Evolutionary conservation across 2,113 vertebrate species (phyloP), one percentile per base, ranked within the genome.

Genomic region (Anarrhichthys ocellatus): DNA sequence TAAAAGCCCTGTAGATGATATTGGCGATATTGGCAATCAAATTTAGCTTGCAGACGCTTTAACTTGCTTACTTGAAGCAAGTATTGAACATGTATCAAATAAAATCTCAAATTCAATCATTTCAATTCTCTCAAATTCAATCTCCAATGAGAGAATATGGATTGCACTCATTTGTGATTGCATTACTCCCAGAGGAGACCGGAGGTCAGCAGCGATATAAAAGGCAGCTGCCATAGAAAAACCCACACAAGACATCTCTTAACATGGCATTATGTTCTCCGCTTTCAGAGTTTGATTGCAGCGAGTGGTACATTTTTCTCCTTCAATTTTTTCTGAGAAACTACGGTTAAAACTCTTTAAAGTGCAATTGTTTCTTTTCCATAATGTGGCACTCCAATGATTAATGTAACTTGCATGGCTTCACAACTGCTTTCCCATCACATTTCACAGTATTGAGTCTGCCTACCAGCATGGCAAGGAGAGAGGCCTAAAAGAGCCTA

Each of bases 381-480:
- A 72, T 80, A 69, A 90, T 76, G 32, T 90, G 68, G 81, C 82
- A 85, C 59, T 84, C 63, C 46, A 73, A 91, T 90, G 90, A 94
- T 92, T 89, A 86, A 92, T 90, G 81, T 77, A 80, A 85, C 85
- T 87, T 75, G 67, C 36, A 78, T 88, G 65, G 78, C 83, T 90
- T 88, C 71, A 89, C 84, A 89, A 83, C 88, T 87, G 83, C 84
- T 89, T 88, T 88, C 85, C 89, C 81, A 80, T 89, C 70, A 90
- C 80, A 87, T 94, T 92, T 92, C 76, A 92, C 81, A 91, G 76
- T 77, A 76, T 50, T 85, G 81, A 76, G 66, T 91, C 82, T 84
- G 78, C 83, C 89, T 74, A 78, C 52, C 32, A 72, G 87, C 78
- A 42, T 58, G 20, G n/a, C 74, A 62, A 18, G 18, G 64, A 73